phyloP scores from a whole-genome alignment of 2,888 invertebrate genomes.

The Ferrisia virgata region DNA sequence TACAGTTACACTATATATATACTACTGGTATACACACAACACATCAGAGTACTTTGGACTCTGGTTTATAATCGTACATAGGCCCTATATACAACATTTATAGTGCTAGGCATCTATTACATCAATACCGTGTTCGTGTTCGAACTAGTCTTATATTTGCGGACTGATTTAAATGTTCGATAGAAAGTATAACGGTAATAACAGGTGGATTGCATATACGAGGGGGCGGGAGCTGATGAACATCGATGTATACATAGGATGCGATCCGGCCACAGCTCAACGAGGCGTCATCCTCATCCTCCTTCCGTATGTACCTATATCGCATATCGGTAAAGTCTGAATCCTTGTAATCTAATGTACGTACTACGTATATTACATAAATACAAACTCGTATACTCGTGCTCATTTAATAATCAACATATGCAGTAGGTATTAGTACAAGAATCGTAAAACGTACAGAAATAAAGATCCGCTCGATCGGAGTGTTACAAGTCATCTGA shows the following conservation, averaged over 20 bases:
- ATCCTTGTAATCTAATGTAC: no score
- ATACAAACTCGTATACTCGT: neutral
- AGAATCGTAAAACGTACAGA: no score
- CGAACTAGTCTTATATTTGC: neutral
- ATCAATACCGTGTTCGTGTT: neutral
- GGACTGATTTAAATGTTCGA: conserved; percentile 8
- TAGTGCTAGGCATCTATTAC: neutral
- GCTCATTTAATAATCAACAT: no score
- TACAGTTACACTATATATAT: no score
- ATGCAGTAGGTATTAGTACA: no score
- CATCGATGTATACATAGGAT: neutral
- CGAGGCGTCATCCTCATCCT: no score
- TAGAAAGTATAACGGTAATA: conserved; percentile 22
- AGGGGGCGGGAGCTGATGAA: neutral
- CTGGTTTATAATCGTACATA: neutral
- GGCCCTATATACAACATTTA: no score
- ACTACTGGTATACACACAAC: neutral
- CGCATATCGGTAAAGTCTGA: no score
- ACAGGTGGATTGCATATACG: neutral
- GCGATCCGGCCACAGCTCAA: neutral
- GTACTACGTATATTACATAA: no score
- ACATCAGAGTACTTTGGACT: neutral
- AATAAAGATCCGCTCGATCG: no score
- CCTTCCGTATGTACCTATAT: neutral
- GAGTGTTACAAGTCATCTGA: no score